Evolutionary conservation across 1,140 invertebrate species (phyloP), one percentile per base, ranked within the genome.

Genomic region (Phymorhynchus buccinoides): DNA sequence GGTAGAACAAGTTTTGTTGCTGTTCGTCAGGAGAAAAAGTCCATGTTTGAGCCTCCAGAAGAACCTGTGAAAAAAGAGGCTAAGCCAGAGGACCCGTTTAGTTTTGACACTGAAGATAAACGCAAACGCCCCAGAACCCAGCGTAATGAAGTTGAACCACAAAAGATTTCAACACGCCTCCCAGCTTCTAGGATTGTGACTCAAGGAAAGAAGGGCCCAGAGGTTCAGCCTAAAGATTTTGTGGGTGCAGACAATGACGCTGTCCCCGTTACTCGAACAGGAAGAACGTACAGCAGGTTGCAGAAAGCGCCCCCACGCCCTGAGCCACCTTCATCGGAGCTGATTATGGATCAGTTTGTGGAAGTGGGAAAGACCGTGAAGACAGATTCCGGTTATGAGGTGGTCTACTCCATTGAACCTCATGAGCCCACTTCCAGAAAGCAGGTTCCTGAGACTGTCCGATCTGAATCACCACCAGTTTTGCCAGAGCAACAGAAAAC

Each of bases 61-160:
- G 84, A 88, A 77, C 83, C 85, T 80, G 86, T n/a, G 68, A 85
- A 86, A 18, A 88, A 88, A 82, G 52, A 85, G 16, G 84, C 86
- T 84, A 86, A 86, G 41, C 83, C 75, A 87, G 39, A 87, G 32
- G 90, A 91, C 86, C 88, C 88, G n/a, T 91, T 91, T 56, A 88
- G 88, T 75, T 91, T 91, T 88, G 90, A 90, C 62, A 84, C 85
- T 66, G 90, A 89, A 41, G 89, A 89, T 44, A 85, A 85, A 78
- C 86, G 85, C 37, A 84, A 86, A 82, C 44, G 48, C 44, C 83
- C 80, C 42, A 83, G 80, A 18, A 84, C 84, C 35, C 84, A 87
- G 82, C 84, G 84, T 41, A 80, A 83, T 39, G 82, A 73, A 22
- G 48, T 56, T 48, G 77, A 41, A 27, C 73, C 78, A 27, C 41